Percentiles rank a stretch among this genome's conserved stretches.
phyloP scores from a whole-genome alignment of 2,113 vertebrate genomes.

The Cavia porcellus region DNA sequence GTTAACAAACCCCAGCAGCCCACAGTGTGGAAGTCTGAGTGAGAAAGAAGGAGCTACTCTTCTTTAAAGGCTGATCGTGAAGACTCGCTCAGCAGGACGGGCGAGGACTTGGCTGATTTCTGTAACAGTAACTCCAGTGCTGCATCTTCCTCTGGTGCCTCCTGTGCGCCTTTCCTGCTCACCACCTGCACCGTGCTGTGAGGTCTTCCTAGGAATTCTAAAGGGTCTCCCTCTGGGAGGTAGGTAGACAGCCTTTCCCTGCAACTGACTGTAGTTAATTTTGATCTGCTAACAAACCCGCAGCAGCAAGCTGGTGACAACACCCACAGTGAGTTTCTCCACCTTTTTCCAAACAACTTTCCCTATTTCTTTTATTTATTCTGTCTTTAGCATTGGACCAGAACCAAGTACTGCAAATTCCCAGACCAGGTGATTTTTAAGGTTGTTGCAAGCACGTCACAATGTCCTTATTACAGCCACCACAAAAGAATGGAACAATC shows the following conservation, averaged over 20 bases:
- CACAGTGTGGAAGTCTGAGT: neutral
- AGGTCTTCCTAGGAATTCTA: slow-evolving; percentile 58
- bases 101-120: neutral
- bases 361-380: neutral
- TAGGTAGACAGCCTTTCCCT: slow-evolving; percentile 75
- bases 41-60: neutral
- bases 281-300: slow-evolving; percentile 17
- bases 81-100: rapidly evolving
- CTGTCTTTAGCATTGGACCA: slow-evolving; percentile 8
- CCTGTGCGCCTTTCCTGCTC: slow-evolving; percentile 13
- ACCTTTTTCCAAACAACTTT: neutral
- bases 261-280: slow-evolving; percentile 77
- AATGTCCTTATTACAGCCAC: neutral
- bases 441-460: neutral
- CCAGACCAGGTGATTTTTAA: neutral
- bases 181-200: slow-evolving; percentile 69
- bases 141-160: slow-evolving; percentile 51
- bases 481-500: neutral
- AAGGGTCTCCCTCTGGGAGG: slow-evolving; percentile 64
- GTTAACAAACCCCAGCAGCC: neutral
- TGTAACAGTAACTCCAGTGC: neutral
- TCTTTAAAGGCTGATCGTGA: neutral
- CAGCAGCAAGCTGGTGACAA: neutral
- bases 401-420: neutral
- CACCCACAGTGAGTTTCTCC: neutral